phyloP scores from a whole-genome alignment of 2,797 vertebrate genomes.

The Megaceryle alcyon region DNA sequence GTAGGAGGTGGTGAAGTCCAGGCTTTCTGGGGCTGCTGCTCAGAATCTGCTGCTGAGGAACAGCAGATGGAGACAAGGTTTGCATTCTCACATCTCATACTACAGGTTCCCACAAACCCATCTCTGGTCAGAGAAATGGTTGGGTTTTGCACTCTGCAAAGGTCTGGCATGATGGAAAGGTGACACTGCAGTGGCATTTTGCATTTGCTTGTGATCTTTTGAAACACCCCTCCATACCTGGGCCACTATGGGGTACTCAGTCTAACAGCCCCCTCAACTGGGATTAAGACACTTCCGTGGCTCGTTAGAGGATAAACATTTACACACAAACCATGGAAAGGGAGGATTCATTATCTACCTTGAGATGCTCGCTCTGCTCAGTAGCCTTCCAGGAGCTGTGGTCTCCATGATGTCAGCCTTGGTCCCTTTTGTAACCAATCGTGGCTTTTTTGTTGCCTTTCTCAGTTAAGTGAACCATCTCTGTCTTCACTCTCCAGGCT shows the following conservation, averaged over 20 bases:
- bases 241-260: too few species aligned
- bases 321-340: neutral
- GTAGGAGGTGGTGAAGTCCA: neutral
- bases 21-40: neutral
- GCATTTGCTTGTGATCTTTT: neutral
- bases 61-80: neutral
- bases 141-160: neutral
- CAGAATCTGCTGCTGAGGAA: neutral
- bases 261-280: accelerated
- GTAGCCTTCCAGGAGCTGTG: neutral
- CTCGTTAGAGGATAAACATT: neutral
- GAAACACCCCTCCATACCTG: neutral
- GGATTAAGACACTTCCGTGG: neutral
- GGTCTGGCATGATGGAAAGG: neutral
- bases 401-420: neutral
- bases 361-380: neutral
- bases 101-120: neutral
- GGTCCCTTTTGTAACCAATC: neutral
- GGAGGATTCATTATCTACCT: neutral
- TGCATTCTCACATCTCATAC: neutral
- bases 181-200: neutral
- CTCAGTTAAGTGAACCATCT: neutral
- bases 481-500: neutral
- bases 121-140: neutral
- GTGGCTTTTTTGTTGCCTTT: neutral